phyloP scores from a whole-genome alignment of 2,888 invertebrate species.

The Caenorhabditis sinica region DNA sequence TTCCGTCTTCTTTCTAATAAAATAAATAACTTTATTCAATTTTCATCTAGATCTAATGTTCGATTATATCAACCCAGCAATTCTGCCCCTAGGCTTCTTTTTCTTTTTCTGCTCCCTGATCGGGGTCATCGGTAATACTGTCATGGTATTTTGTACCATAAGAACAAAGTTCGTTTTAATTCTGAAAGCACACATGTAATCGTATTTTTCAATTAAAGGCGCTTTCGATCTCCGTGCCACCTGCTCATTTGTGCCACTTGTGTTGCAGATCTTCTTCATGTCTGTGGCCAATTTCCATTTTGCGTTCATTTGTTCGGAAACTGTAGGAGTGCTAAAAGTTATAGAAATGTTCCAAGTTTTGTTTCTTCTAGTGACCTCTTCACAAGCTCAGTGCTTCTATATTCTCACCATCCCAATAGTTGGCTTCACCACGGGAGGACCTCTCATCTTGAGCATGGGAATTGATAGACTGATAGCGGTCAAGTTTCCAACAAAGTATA shows the following conservation, averaged over 20 bases:
- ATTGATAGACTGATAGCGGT: constrained; percentile 69
- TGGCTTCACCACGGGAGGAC: constrained; percentile 63
- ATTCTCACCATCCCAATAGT: constrained; percentile 64
- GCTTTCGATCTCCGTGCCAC: constrained; percentile 68
- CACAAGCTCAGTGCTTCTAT: constrained; percentile 65
- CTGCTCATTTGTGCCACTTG: constrained; percentile 66
- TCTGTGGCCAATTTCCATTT: constrained; percentile 68
- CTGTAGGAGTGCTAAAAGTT: constrained; percentile 15
- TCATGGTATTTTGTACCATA: constrained; percentile 61
- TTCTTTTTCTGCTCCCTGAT: constrained; percentile 64
- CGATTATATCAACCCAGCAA: constrained; percentile 62
- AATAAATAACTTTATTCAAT: neutral
- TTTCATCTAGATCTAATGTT: constrained; percentile 44
- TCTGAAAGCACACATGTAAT: neutral
- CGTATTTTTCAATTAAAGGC: constrained; percentile 26
- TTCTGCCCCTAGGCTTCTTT: constrained; percentile 70
- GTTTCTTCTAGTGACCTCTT: constrained; percentile 50
- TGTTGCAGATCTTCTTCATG: constrained; percentile 64
- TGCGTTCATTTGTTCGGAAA: constrained; percentile 64
- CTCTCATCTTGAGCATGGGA: constrained; percentile 66
- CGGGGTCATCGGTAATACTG: constrained; percentile 65
- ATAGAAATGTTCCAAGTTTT: too few relatives aligned
- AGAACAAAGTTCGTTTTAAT: constrained; percentile 56
- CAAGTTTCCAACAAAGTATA: constrained; percentile 62
- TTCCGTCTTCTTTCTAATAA: neutral